phyloP scores from a whole-genome alignment of 2,113 vertebrate species.

The Aegotheles bennettii region DNA sequence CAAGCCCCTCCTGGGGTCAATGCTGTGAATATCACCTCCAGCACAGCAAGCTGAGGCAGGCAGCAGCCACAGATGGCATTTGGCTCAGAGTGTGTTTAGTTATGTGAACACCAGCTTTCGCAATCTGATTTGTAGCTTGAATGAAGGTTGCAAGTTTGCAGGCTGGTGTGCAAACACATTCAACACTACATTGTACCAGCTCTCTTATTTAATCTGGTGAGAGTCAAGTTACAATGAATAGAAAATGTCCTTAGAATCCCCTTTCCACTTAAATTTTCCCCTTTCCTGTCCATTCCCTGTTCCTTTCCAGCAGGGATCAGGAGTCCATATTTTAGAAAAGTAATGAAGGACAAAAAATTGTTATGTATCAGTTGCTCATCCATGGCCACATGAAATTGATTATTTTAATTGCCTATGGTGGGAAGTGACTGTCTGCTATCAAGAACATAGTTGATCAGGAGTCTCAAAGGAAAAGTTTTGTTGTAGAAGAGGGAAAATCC shows the following conservation, averaged over 20 bases:
- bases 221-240: neutral
- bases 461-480: neutral
- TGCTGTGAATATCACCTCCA: neutral
- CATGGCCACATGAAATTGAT: neutral
- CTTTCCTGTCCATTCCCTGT: neutral
- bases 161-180: neutral
- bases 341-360: neutral
- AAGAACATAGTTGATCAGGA: neutral
- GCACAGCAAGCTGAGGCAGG: constrained; percentile 13
- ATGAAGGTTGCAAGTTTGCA: neutral
- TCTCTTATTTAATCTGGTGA: neutral
- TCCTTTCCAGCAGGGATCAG: neutral
- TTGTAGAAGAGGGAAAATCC: neutral
- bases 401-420: neutral
- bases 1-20: neutral
- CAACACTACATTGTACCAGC: neutral
- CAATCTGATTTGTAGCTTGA: neutral
- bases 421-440: neutral
- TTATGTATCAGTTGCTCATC: neutral
- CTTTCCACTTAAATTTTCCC: neutral
- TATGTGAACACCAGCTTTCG: neutral
- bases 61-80: neutral
- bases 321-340: neutral
- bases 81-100: neutral
- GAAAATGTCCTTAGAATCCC: neutral